Conservation (phyloP, 2,797 vertebrate species). For the Cryptoprocta ferox region DNA sequence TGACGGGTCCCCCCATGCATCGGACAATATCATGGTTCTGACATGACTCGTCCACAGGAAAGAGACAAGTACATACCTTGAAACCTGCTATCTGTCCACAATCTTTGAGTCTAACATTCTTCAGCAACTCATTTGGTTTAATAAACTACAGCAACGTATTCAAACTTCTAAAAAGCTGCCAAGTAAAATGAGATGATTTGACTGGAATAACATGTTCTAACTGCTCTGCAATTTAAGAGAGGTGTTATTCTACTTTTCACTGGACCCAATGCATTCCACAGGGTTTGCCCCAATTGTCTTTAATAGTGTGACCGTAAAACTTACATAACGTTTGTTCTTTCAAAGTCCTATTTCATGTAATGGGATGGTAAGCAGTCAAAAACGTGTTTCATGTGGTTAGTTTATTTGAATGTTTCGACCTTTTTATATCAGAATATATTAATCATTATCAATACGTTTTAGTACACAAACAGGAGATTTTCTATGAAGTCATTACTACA, state of each 20-base stretch:
- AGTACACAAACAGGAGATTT: neutral
- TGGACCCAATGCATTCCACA: neutral
- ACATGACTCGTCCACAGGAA: neutral
- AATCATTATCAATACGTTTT: neutral
- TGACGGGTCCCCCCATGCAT: neutral
- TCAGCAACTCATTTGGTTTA: neutral
- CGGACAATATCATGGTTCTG: neutral
- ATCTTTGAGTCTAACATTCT: slow-evolving; percentile 42
- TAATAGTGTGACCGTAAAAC: neutral
- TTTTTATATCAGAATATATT: neutral
- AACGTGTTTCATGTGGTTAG: neutral
- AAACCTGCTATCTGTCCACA: neutral
- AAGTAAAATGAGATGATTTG: slow-evolving; percentile 33
- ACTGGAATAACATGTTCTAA: neutral
- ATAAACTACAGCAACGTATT: slow-evolving; percentile 14
- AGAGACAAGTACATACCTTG: neutral
- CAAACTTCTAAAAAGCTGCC: neutral
- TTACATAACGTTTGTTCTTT: neutral
- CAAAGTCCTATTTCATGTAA: neutral
- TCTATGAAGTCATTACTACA: neutral
- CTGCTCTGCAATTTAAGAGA: neutral
- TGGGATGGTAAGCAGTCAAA: neutral
- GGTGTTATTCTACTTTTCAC: neutral
- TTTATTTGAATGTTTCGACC: neutral
- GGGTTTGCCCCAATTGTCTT: neutral